phyloP scores from a whole-genome alignment of 2,797 vertebrate species.

The Graptemys geographica region DNA sequence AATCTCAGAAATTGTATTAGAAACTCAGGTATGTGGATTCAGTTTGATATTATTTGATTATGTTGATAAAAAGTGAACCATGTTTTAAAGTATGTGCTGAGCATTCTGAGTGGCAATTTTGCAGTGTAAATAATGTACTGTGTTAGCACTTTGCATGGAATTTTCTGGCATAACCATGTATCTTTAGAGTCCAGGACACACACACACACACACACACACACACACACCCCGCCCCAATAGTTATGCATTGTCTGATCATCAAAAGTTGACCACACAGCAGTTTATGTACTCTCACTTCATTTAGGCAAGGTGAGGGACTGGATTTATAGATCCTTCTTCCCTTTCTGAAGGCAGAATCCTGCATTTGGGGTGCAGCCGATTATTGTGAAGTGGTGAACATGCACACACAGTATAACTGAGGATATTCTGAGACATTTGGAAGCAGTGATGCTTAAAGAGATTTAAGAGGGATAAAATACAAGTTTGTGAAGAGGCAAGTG shows the following conservation, averaged over 20 bases:
- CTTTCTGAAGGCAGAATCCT: neutral
- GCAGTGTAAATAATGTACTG: no score
- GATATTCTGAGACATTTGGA: no score
- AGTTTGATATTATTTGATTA: neutral
- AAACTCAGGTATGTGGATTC: neutral
- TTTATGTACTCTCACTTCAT: neutral
- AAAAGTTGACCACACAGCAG: neutral
- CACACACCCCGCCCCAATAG: neutral
- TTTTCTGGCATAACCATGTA: neutral
- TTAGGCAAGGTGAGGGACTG: neutral
- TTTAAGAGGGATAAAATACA: no score
- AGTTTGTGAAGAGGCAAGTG: no score
- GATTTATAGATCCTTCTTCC: neutral
- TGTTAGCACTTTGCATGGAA: neutral
- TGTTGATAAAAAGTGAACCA: no score
- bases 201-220: neutral
- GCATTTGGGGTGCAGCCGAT: no score
- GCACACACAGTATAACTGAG: no score
- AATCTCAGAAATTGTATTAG: neutral
- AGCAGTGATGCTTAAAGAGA: no score
- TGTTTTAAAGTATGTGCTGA: neutral
- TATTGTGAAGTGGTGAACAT: no score
- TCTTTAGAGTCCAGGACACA: neutral
- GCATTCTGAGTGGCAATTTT: neutral
- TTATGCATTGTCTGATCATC: neutral